Evolutionary conservation across 2,888 invertebrate species (phyloP), one percentile per base, ranked within the genome.

Genomic region (Ornithoptera alexandrae): DNA sequence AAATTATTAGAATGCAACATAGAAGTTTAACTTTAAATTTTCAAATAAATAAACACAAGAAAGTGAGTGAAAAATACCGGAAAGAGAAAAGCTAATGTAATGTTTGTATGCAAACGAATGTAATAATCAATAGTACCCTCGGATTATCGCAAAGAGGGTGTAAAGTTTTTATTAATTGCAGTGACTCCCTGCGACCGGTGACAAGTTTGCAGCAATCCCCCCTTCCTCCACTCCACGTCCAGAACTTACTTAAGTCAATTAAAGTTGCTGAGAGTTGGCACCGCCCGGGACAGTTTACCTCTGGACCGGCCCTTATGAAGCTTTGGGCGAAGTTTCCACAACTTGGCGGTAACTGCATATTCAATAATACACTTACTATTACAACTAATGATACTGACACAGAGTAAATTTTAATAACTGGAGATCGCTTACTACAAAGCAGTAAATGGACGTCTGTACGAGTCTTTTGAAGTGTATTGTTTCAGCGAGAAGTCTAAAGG

Each of bases 211-310:
- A 53, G 18, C n/a, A n/a, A 2, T 20, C n/a, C 56, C n/a, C 20
- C 56, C 15, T 15, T 15, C 46, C 46, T 46, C 46, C 10, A 1
- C 22, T 22, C 17, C 20, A 12, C 46, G 10, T 22, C 46, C 46
- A 8, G 46, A 24, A 63, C 50, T 63, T 63, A 1, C 50, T 24
- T 30, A 63, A 63, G 62, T 63, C 62, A 63, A 63, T 63, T 63
- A 63, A 63, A 53, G 62, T 53, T 53, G 62, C 50, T 53, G 24
- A 53, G 53, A 24, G 24, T 15, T 24, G 50, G 62, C 17, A 53
- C 50, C 62, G 50, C 24, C 18, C 50, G 50, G 62, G 30, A 53
- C 62, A 50, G 50, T 63, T 56, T 63, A 62, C 22, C 24, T 30
- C 24, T 22, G 22, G 22, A 20, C 20, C 60, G 30, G 60, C 24